Conservation (phyloP, 1,140 invertebrate species). For the Cardiocondyla obscurior region DNA sequence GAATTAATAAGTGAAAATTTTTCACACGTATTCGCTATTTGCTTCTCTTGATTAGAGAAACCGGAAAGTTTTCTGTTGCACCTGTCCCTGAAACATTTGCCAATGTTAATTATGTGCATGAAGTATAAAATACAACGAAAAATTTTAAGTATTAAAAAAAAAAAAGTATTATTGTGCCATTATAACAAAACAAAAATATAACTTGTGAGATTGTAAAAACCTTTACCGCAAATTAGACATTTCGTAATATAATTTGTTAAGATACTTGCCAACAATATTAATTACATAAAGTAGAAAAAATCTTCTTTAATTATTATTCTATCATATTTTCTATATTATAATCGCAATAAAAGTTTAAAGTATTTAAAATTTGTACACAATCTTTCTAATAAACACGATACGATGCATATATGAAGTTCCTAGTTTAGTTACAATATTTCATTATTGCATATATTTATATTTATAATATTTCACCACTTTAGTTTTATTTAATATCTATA, state of each 20-base stretch:
- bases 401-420: neutral
- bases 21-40: slow-evolving; percentile 45
- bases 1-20: slow-evolving; percentile 26
- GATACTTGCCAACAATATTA: neutral
- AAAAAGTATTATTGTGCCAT: neutral
- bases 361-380: neutral
- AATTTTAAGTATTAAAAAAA: neutral
- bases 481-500: neutral
- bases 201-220: neutral
- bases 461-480: neutral
- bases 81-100: slow-evolving; percentile 66
- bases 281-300: neutral
- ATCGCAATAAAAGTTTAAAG: neutral
- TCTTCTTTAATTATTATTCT: neutral
- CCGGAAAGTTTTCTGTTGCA: slow-evolving; percentile 29
- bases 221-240: neutral
- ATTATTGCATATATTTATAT: too few species aligned
- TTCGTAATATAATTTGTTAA: slow-evolving; percentile 1
- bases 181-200: slow-evolving; percentile 29
- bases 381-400: neutral
- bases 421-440: neutral
- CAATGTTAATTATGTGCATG: slow-evolving; percentile 38
- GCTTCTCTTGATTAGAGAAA: slow-evolving; percentile 38
- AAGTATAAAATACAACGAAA: slow-evolving; percentile 16
- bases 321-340: neutral